Conservation (phyloP, 2,113 vertebrate species). For the Elephantulus edwardii region DNA sequence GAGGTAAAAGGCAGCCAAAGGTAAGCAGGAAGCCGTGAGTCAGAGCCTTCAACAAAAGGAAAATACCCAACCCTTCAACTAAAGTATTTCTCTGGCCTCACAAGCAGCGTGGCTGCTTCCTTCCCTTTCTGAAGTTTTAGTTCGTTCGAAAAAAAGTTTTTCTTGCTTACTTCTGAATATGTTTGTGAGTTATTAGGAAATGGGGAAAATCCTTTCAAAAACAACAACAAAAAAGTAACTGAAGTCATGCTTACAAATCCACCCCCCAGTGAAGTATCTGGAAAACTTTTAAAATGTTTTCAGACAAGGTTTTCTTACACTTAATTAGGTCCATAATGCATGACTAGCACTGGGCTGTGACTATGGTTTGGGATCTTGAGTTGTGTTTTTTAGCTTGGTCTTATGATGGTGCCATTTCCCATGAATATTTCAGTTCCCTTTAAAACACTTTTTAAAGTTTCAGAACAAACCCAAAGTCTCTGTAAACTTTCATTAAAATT, state of each 20-base stretch:
- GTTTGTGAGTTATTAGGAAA: slow-evolving; percentile 25
- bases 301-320: neutral
- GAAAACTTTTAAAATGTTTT: neutral
- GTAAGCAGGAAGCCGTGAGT: neutral
- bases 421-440: neutral
- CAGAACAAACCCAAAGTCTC: neutral
- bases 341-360: neutral
- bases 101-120: neutral
- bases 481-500: too few species aligned
- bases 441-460: slow-evolving; percentile 27
- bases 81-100: neutral
- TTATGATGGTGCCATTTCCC: neutral
- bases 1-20: neutral
- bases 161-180: neutral
- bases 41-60: neutral
- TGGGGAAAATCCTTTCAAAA: slow-evolving; percentile 6
- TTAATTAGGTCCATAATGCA: neutral
- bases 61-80: neutral
- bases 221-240: neutral
- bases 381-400: slow-evolving; percentile 32
- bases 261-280: neutral
- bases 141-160: neutral
- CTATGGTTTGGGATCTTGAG: neutral
- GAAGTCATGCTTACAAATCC: neutral
- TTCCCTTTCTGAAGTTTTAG: slow-evolving; percentile 50